Base-by-base conservation (phyloP, 2,888 invertebrate genomes). In the Anodontia alba region DNA sequence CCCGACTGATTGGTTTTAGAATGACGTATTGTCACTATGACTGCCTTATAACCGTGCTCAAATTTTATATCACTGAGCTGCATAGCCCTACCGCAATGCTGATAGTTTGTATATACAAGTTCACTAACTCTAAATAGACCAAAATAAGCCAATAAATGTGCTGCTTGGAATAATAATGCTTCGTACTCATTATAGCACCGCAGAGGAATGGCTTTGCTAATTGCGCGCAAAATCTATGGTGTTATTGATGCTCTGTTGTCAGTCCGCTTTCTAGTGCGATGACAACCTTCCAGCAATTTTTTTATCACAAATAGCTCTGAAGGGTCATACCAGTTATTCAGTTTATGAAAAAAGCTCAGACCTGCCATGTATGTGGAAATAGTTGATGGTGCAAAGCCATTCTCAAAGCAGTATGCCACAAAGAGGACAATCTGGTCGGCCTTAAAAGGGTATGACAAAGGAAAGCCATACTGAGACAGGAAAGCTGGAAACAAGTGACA, bases 61-160 rank as follows among this genome's bases (percentile, higher is more conserved):
- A 49, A 51, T 20, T 20, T 54, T 29, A 72, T 29, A 33, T 54
- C 72, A 15, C 33, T 29, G 17, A 46, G 54, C 29, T 33, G 51
- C 5, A 72, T 10, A n/a, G 54, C 54, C 20, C 29, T 20, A n/a
- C 54, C 54, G 20, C 5, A 42, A 42, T 38, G 23, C 33, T 42
- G 38, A 7, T 29, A 29, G 38, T n/a, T 23, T 36, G 67, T n/a
- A 42, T 42, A 26, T 20, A 76, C 71, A 0, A 82, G 23, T 36
- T 82, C 82, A 68, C 82, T 82, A 7, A 82, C 49, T 36, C 78
- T 57, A 38, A 82, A 73, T 15, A 82, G 51, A 20, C 82, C 76
- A 72, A 78, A 78, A 69, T 82, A 82, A n/a, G 78, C 78, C 29
- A 73, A 31, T 76, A n/a, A n/a, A n/a, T n/a, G n/a, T n/a, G n/a